Base-by-base conservation (phyloP, 2,888 invertebrate genomes). In the Exephanes ischioxanthus region DNA sequence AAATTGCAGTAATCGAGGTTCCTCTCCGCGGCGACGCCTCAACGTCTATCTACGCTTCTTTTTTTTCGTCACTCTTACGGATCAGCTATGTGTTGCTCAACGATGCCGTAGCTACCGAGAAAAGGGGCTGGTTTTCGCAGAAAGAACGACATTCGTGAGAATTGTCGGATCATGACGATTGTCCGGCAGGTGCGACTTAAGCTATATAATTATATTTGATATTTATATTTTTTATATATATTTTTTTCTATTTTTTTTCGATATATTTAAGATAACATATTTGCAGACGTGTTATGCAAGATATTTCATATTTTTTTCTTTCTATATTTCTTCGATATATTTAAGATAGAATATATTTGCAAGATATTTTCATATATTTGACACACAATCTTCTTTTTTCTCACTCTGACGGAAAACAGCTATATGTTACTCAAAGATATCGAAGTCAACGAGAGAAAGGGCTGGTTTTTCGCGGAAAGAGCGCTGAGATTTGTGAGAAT, bases 101-200 rank as follows among this genome's bases (percentile, higher is more conserved):
- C 53, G 63, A 30, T 61, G 66, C 14, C 53, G 63, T 5, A 33
- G 51, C 19, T 76, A 66, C 63, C 53, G 51, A 66, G 75, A 76
- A 76, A 76, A 63, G 73, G 61, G 73, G 73, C 73, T 48, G 61
- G 48, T 75, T n/a, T 75, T 61, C 73, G 73, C 30, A 45, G 73
- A 75, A 75, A 75, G 7, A 41, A 4, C 22, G 19, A 3, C 41
- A 58, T 73, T 72, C 72, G 6, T 37, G 22, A 33, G 72, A 72
- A 72, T 37, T 33, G 16, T 48, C 45, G 14, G 1, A 61, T 61
- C 14, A 6, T 30, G 26, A 14, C 61, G 61, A n/a, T 63, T 63
- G n/a, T 33, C n/a, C 14, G n/a, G 2, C 33, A 1, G 5, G 2
- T 16, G 63, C 63, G 7, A n/a, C 33, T 16, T 11, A 63, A 30